Conservation (phyloP, 2,797 vertebrate genomes). For the Capromys pilorides region DNA sequence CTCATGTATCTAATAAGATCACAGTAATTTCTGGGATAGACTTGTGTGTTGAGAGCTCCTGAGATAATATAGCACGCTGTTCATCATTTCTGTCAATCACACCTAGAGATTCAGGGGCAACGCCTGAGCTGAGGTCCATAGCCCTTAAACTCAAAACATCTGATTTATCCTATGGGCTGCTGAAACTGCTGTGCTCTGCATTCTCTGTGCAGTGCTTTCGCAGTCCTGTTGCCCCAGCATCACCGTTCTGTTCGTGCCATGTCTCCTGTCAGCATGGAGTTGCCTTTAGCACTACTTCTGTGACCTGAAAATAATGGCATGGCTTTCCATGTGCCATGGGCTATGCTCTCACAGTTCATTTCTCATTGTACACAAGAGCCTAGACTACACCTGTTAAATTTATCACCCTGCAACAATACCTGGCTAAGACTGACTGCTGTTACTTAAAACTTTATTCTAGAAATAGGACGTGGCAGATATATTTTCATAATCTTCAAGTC, state of each 20-base stretch:
- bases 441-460: background rate
- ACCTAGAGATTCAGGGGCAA: background rate
- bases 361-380: background rate
- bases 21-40: background rate
- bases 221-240: background rate
- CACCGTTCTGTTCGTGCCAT: background rate
- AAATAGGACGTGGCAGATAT: background rate
- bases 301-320: background rate
- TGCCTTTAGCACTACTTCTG: background rate
- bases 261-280: background rate
- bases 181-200: background rate
- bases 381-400: background rate
- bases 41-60: background rate
- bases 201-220: background rate
- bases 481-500: conserved; percentile 9
- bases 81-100: background rate
- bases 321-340: background rate
- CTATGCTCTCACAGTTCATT: background rate
- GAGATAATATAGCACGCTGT: background rate
- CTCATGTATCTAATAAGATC: background rate
- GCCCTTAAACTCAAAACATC: background rate
- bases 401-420: background rate
- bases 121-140: background rate
- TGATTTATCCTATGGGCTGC: background rate
- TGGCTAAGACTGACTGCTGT: background rate